phyloP scores from a whole-genome alignment of 23 tunicate genomes.

The Halocynthia roretzi region DNA sequence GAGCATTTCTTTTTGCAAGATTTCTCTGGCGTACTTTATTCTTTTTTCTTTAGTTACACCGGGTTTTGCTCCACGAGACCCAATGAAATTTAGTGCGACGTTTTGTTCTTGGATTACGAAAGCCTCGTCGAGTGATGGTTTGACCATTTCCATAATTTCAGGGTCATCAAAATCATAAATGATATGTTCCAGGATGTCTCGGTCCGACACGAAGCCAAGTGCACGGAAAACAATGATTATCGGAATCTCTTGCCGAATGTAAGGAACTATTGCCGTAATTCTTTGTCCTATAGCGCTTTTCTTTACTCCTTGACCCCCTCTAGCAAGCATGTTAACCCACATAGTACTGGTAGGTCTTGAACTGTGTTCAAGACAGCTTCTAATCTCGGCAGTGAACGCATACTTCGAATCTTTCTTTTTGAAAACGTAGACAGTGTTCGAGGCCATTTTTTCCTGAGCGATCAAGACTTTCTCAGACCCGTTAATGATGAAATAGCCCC shows the following conservation, averaged over 20 bases:
- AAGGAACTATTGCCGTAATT: constrained; percentile 97
- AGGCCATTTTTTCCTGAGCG: constrained; percentile 99
- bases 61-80: constrained; percentile 96
- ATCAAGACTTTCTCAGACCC: constrained; percentile 98
- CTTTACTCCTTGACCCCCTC: constrained; percentile 97
- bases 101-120: constrained; percentile 99
- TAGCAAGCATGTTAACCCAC: constrained; percentile 98
- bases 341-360: constrained; percentile 97
- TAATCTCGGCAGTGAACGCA: constrained; percentile 96
- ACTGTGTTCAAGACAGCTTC: constrained; percentile 94
- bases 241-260: constrained; percentile 98
- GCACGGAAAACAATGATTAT: constrained; percentile 98
- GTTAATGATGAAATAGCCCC: constrained; percentile 99
- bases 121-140: constrained; percentile 98
- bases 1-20: constrained; percentile 97
- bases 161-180: constrained; percentile 99
- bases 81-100: constrained; percentile 96
- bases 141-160: constrained; percentile 99
- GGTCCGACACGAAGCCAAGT: constrained; percentile 97
- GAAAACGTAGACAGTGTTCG: constrained; percentile 98
- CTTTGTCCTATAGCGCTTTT: constrained; percentile 99
- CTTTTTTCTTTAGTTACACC: constrained; percentile 98
- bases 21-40: constrained; percentile 92
- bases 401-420: constrained; percentile 97
- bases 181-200: constrained; percentile 97